phyloP scores from a whole-genome alignment of 2,797 vertebrate species.

The Phoxinus dragarum region DNA sequence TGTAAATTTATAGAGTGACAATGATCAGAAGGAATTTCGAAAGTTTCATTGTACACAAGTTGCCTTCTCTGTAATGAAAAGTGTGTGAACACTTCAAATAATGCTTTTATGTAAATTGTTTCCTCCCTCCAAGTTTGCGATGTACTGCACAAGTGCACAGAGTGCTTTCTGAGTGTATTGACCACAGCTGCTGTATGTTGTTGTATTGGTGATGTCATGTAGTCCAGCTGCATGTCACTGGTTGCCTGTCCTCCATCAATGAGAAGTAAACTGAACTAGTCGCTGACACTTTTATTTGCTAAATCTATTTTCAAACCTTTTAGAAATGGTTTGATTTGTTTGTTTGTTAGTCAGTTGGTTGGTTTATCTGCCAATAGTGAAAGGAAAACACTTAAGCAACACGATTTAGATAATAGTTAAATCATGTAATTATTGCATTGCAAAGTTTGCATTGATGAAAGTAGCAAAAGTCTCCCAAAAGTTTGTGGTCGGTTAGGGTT shows the following conservation, averaged over 20 bases:
- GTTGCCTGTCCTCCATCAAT: slow-evolving; percentile 74
- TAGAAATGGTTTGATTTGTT: background rate
- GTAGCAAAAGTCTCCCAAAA: background rate
- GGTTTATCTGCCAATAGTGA: background rate
- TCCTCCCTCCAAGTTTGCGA: background rate
- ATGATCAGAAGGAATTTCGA: background rate
- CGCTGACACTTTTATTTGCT: slow-evolving; percentile 11
- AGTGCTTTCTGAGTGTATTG: background rate
- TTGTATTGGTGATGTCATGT: slow-evolving; percentile 63
- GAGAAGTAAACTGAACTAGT: slow-evolving; percentile 64
- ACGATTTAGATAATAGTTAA: background rate
- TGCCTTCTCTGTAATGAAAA: slow-evolving; percentile 21
- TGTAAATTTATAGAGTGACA: slow-evolving; percentile 21
- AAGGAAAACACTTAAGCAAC: background rate
- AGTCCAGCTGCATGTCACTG: slow-evolving; percentile 74
- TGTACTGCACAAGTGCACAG: background rate
- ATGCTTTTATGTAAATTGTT: slow-evolving; percentile 25
- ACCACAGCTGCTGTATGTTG: slow-evolving; percentile 70
- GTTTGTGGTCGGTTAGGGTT: background rate
- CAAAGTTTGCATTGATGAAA: background rate
- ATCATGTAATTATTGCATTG: background rate
- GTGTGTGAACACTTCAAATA: slow-evolving; percentile 13
- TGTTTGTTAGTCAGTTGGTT: background rate
- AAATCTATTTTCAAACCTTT: background rate
- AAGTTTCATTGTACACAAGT: background rate